Percentiles rank a stretch among this genome's conserved stretches.
These are phyloP conservation scores for Trichogramma dendrolimi DNA, from an alignment of 2,888 invertebrate species.

Conservation along the genomic window DNA sequence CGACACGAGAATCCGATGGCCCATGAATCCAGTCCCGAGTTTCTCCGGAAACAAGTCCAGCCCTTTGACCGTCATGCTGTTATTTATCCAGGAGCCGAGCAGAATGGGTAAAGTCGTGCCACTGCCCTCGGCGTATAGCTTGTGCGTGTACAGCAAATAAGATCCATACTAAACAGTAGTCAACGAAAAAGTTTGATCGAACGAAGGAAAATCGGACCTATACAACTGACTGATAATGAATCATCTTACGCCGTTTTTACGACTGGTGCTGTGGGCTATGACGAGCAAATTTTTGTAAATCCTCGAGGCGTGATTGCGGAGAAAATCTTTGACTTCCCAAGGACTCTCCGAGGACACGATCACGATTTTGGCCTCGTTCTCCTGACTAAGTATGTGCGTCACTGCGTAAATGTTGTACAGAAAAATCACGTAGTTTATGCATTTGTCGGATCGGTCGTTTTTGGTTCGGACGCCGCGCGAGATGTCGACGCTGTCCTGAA, in stretches of 20 bases:
- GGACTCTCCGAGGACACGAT: slow-evolving; percentile 68
- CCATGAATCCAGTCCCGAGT: slow-evolving; percentile 66
- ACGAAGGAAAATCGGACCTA: neutral
- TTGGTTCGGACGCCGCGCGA: neutral
- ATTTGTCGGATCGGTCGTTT: slow-evolving; percentile 45
- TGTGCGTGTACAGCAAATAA: slow-evolving; percentile 72
- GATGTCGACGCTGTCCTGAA: slow-evolving; percentile 15
- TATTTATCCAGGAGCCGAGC: slow-evolving; percentile 68
- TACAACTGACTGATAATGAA: slow-evolving; percentile 1
- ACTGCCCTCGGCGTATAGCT: slow-evolving; percentile 68
- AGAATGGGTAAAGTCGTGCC: slow-evolving; percentile 67
- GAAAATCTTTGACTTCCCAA: slow-evolving; percentile 71
- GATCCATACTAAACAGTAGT: slow-evolving; percentile 58
- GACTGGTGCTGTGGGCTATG: slow-evolving; percentile 63
- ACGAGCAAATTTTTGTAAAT: slow-evolving; percentile 68
- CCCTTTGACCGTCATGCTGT: slow-evolving; percentile 56
- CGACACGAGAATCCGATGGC: slow-evolving; percentile 69
- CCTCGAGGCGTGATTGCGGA: slow-evolving; percentile 60
- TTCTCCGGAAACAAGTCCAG: slow-evolving; percentile 68
- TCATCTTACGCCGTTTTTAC: slow-evolving; percentile 34
- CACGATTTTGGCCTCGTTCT: slow-evolving; percentile 62
- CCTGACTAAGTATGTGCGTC: slow-evolving; percentile 60
- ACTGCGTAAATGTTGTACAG: slow-evolving; percentile 62
- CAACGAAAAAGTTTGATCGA: neutral
- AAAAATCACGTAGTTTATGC: slow-evolving; percentile 66